phyloP scores from a whole-genome alignment of 2,797 vertebrate species.

The Notolabrus celidotus region DNA sequence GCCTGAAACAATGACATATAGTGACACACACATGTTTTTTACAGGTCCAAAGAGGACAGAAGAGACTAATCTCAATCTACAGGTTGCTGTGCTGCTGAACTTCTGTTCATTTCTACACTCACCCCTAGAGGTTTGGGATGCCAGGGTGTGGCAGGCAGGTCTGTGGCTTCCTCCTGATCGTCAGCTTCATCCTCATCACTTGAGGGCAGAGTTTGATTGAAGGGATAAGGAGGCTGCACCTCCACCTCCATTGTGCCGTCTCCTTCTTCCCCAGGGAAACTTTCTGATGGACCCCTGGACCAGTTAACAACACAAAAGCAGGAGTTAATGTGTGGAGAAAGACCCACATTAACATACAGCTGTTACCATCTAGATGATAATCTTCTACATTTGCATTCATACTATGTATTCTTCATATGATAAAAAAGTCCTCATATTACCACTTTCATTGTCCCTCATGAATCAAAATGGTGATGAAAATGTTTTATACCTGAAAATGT shows the following conservation, averaged over 20 bases:
- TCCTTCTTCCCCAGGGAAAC: conserved; percentile 74
- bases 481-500: conserved; percentile 79
- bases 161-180: conserved; percentile 74
- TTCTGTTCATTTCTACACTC: conserved; percentile 59
- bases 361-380: not conserved
- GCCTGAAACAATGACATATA: no score
- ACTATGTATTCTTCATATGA: not conserved
- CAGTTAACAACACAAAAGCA: conserved; percentile 52
- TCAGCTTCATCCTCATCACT: conserved; percentile 89
- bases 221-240: conserved; percentile 77
- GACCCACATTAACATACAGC: not conserved
- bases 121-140: conserved; percentile 91
- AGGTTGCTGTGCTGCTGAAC: no score
- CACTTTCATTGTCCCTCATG: not conserved
- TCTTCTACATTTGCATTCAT: not conserved
- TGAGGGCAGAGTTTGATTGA: conserved; percentile 81
- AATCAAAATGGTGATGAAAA: not conserved
- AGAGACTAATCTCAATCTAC: no score
- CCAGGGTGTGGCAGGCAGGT: conserved; percentile 83
- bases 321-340: no score
- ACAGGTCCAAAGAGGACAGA: no score
- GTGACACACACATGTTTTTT: no score
- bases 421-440: not conserved
- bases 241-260: conserved; percentile 67
- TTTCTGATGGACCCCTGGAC: conserved; percentile 80